Base-by-base conservation (phyloP, 2,797 vertebrate species). In the Acanthornis magna region DNA sequence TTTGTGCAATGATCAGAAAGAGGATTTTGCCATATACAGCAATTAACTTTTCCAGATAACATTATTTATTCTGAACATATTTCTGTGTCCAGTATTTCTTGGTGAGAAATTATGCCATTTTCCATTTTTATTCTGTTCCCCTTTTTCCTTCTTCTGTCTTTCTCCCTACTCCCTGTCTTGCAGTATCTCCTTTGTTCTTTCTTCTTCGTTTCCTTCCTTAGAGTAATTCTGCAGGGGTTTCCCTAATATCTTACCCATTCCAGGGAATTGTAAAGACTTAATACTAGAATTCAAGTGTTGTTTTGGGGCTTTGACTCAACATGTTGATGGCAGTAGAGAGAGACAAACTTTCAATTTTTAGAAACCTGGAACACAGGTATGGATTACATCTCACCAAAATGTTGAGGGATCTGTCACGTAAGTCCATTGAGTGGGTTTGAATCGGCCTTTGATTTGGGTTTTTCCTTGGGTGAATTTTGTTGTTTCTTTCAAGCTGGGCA, bases 341-440 rank as follows among this genome's bases (percentile, higher is more conserved):
- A 72, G 19, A 72, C 3, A 78, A 70, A 70, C 9, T 55, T 74
- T 26, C 3, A 6, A 26, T 61, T 85, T 77, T 84, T 40, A 72
- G 54, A 71, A 85, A 76, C 23, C 16, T 16, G 34, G 72, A 84
- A 74, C 29, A 21, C 26, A 83, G 60, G 5, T 27, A 38, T 18
- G 20, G 32, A 55, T 62, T 75, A 10, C 9, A 51, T 57, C 34
- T 88, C 25, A 53, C 74, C 54, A 50, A 42, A 83, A 19, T 30
- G 4, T 36, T 58, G 42, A 77, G 58, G 29, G 13, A 63, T 67
- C 0, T 0, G 40, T 45, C 32, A 17, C 0, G 0, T 66, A 51
- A 79, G 85, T 72, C 29, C 10, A 32, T 17, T 25, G 43, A 58
- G 17, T 43, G 26, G 29, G 10, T 71, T 40, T 77, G 40, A 85